phyloP scores from a whole-genome alignment of 2,888 invertebrate species.

The Entomobrya multifasciata region DNA sequence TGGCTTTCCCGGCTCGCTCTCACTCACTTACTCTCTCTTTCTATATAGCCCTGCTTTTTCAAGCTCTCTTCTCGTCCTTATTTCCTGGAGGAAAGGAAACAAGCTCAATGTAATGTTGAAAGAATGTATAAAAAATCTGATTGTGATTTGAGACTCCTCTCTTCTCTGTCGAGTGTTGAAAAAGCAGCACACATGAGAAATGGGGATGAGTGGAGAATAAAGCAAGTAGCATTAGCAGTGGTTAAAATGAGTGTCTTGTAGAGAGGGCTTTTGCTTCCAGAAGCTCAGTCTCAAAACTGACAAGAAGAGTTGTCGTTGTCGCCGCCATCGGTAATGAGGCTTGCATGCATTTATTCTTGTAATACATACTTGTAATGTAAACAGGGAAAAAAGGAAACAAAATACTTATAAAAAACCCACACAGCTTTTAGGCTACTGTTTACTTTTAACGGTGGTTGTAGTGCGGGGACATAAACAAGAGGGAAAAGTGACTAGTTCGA shows the following conservation, averaged over 20 bases:
- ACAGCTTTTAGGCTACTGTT: too few relatives aligned
- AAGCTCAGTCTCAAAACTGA: conserved; percentile 21
- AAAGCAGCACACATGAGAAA: too few relatives aligned
- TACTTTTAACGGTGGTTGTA: conserved; percentile 3
- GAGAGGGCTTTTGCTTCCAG: conserved; percentile 52
- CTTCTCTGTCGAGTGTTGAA: background rate
- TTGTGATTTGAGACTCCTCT: background rate
- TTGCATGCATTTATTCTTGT: conserved; percentile 58
- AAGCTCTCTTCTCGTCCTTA: conserved; percentile 7
- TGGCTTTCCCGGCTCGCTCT: conserved; percentile 69
- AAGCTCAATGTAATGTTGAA: background rate
- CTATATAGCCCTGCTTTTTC: too few relatives aligned
- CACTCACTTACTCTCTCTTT: conserved; percentile 35
- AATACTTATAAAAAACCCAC: conserved; percentile 6
- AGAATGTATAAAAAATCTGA: conserved; percentile 12
- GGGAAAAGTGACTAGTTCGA: conserved; percentile 1
- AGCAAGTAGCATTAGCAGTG: too few relatives aligned
- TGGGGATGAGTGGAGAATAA: too few relatives aligned
- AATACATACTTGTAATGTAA: background rate
- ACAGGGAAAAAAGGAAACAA: conserved; percentile 29
- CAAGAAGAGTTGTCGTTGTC: conserved; percentile 54
- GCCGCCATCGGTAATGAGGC: conserved; percentile 71
- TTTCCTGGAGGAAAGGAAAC: conserved; percentile 58
- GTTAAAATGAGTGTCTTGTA: conserved; percentile 10
- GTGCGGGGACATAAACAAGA: background rate